A percentile compares a stretch with the other conserved stretches of the same genome.
phyloP scores from a whole-genome alignment of 2,888 invertebrate species.

The Brenthis hecate region DNA sequence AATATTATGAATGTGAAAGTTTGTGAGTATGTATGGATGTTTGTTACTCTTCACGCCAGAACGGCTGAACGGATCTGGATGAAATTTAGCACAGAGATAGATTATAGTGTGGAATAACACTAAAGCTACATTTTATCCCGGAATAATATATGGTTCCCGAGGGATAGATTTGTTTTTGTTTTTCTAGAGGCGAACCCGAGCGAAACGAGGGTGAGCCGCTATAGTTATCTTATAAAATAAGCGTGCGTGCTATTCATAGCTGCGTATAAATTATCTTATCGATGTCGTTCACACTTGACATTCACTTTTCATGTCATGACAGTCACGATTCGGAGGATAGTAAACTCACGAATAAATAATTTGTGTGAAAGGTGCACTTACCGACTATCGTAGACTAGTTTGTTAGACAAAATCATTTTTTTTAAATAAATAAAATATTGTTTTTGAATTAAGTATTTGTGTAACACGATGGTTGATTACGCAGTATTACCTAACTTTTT shows the following conservation, averaged over 20 bases:
- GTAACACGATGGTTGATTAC: background rate
- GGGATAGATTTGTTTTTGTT: no score
- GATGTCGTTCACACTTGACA: conserved; percentile 76
- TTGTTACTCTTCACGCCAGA: no score
- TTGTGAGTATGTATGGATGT: no score
- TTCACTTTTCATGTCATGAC: conserved; percentile 62
- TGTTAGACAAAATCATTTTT: background rate
- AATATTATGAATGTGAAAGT: no score
- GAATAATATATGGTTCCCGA: no score
- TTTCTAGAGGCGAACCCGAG: no score
- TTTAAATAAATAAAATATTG: no score
- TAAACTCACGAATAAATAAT: conserved; percentile 16
- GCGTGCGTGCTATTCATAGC: conserved; percentile 50
- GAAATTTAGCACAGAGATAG: no score
- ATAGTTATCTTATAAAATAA: conserved; percentile 20
- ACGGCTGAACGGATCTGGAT: no score
- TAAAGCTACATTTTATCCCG: no score
- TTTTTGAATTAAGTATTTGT: background rate
- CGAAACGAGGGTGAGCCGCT: no score
- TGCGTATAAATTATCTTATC: conserved; percentile 65
- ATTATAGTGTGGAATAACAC: no score
- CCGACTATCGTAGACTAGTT: background rate
- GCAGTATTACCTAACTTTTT: background rate
- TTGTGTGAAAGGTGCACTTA: conserved; percentile 10
- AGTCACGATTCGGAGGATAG: conserved; percentile 39